These are phyloP conservation scores for Oncorhynchus mykiss DNA, from an alignment of 2,113 vertebrate species.

Conservation along the genomic window DNA sequence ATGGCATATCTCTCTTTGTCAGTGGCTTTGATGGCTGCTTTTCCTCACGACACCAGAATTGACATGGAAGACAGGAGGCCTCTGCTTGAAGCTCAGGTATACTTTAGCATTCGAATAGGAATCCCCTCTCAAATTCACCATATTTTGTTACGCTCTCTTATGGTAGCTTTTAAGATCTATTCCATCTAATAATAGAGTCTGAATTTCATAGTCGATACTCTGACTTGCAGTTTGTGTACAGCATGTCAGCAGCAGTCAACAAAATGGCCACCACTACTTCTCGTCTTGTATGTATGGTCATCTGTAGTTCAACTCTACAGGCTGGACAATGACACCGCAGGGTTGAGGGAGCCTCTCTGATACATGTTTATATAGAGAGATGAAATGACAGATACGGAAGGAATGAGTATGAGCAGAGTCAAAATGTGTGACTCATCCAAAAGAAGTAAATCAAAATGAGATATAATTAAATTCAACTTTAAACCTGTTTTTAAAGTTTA, in stretches of 20 bases:
- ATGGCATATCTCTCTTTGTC: constrained; percentile 4
- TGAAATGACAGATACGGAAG: too few species aligned
- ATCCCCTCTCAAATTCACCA: neutral
- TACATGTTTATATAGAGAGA: too few species aligned
- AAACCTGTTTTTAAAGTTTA: too few species aligned
- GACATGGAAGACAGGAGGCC: constrained; percentile 86
- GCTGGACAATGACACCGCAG: constrained; percentile 21
- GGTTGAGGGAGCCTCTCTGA: constrained; percentile 17
- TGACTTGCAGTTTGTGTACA: constrained; percentile 93
- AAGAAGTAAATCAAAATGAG: too few species aligned
- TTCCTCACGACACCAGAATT: constrained; percentile 76
- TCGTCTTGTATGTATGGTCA: constrained; percentile 90
- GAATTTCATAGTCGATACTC: constrained; percentile 41
- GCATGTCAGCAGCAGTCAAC: constrained; percentile 90
- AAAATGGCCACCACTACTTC: constrained; percentile 87
- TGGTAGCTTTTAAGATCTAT: neutral
- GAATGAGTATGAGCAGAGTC: too few species aligned
- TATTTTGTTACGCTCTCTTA: neutral
- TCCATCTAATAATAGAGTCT: neutral
- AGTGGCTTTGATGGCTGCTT: constrained; percentile 81
- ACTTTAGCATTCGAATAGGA: neutral
- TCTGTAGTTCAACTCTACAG: constrained; percentile 28
- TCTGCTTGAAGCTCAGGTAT: constrained; percentile 87
- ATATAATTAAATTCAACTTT: too few species aligned
- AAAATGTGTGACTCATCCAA: too few species aligned